These are phyloP conservation scores for Gymnodraco acuticeps DNA, from an alignment of 2,797 vertebrate genomes.

Conservation along the genomic window DNA sequence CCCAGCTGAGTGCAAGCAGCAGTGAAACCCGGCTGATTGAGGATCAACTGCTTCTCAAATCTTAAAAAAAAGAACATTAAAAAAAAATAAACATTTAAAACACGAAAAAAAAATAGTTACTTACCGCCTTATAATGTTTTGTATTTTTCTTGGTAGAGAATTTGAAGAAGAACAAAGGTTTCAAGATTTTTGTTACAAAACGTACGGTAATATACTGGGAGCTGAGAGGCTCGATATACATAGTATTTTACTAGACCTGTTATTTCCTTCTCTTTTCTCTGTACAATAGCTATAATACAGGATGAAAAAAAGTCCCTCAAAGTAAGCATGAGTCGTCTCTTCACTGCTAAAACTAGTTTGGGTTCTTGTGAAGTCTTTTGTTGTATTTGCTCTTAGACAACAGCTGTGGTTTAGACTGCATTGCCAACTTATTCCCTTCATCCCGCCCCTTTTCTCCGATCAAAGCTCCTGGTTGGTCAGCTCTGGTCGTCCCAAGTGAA, in stretches of 20 bases:
- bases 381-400: slow-evolving; percentile 93
- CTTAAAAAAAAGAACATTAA: slow-evolving; percentile 77
- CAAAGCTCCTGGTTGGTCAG: slow-evolving; percentile 82
- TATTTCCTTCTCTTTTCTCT: slow-evolving; percentile 78
- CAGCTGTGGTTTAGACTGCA: slow-evolving; percentile 88
- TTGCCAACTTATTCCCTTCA: slow-evolving; percentile 53
- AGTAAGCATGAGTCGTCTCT: slow-evolving; percentile 90
- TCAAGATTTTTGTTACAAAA: slow-evolving; percentile 91
- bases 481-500: slow-evolving; percentile 81
- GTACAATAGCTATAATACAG: slow-evolving; percentile 81
- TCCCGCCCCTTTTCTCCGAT: slow-evolving; percentile 77
- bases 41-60: slow-evolving; percentile 94
- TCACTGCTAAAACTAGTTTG: slow-evolving; percentile 94
- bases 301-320: slow-evolving; percentile 71
- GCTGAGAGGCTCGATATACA: slow-evolving; percentile 88
- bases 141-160: slow-evolving; percentile 98
- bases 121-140: slow-evolving; percentile 99
- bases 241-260: slow-evolving; percentile 94
- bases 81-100: slow-evolving; percentile 78
- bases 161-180: slow-evolving; percentile 82
- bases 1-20: slow-evolving; percentile 98
- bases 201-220: slow-evolving; percentile 86
- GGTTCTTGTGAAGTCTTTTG: slow-evolving; percentile 93
- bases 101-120: slow-evolving; percentile 88
- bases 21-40: slow-evolving; percentile 94